phyloP scores from a whole-genome alignment of 2,888 invertebrate species.

The Luperina testacea region DNA sequence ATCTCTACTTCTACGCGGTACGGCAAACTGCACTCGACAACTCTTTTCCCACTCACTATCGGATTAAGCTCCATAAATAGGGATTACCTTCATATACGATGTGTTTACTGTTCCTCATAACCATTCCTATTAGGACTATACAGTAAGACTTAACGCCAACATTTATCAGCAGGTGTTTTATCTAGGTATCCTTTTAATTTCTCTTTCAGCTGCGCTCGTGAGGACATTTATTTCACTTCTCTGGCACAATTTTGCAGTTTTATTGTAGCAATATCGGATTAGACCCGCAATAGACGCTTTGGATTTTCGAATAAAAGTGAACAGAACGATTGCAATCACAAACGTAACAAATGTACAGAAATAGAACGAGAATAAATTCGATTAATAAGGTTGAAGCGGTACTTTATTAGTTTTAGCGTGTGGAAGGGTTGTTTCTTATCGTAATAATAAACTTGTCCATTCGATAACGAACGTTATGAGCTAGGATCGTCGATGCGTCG shows the following conservation, averaged over 20 bases:
- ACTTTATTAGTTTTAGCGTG: slow-evolving; percentile 34
- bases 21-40: slow-evolving; percentile 32
- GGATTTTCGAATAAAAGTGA: slow-evolving; percentile 46
- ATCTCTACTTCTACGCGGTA: slow-evolving; percentile 18
- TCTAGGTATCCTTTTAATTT: slow-evolving; percentile 34
- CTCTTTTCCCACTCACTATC: slow-evolving; percentile 44
- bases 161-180: slow-evolving; percentile 32
- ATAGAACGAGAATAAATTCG: slow-evolving; percentile 36
- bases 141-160: slow-evolving; percentile 17
- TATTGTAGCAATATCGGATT: slow-evolving; percentile 50
- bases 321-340: slow-evolving; percentile 55
- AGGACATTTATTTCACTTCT: slow-evolving; percentile 30
- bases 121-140: slow-evolving; percentile 8
- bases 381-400: slow-evolving; percentile 14
- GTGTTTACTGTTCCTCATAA: slow-evolving; percentile 41
- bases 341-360: slow-evolving; percentile 45
- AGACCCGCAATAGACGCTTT: slow-evolving; percentile 31
- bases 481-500: slow-evolving; percentile 36
- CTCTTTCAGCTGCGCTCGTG: slow-evolving; percentile 25
- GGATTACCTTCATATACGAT: slow-evolving; percentile 42
- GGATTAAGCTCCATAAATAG: slow-evolving; percentile 46
- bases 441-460: slow-evolving; percentile 36
- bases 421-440: slow-evolving; percentile 30
- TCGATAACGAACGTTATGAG: slow-evolving; percentile 35
- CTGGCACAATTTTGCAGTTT: slow-evolving; percentile 40